Evolutionary conservation across 23 tunicate species (phyloP), one percentile per base, ranked within the genome.

Genomic region (Botrylloides violaceus): DNA sequence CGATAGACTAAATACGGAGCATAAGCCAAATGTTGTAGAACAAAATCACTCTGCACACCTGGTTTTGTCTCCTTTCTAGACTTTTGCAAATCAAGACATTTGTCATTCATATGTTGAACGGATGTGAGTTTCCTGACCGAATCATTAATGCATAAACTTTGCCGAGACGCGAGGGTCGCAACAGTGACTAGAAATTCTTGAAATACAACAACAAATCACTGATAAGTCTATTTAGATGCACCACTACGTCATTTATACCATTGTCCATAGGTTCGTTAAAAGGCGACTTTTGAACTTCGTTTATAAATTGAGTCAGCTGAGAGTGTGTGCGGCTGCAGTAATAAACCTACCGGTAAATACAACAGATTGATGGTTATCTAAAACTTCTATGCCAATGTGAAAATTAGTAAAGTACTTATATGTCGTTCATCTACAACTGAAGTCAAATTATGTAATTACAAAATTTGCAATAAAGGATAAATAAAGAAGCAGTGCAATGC

Each of bases 251-350:
- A 43, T 43, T 15, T 15, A 43, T 43, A 43, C 53, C 53, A 23
- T 60, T 22, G n/a, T 20, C 28, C 28, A 34, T 1, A 7, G 26
- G 12, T 18, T 76, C 50, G 9, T 53, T 57, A 62, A 72, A 93
- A 2, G 98, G 88, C 0, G 98, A 93, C 39, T 93, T 93, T 57
- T 77, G 80, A 1, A 93, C 26, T 68, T 93, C 98, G 1, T 87
- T 77, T 32, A 93, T 82, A 74, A 93, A 86, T 73, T 93, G 98
- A 29, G 95, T 76, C 39, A 93, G 70, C 49, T 93, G 98, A 3
- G 98, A 93, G 73, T 93, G 98, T 21, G 98, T 93, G 31, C 98
- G 72, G 70, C 97, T 90, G 79, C 97, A 90, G 56, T 78, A 90
- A 57, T 71, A 90, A 4, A 90, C 48, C 94, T 86, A 60, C 25